Conservation (phyloP, 2,113 vertebrate genomes). For the Amblyopsis rosae region DNA sequence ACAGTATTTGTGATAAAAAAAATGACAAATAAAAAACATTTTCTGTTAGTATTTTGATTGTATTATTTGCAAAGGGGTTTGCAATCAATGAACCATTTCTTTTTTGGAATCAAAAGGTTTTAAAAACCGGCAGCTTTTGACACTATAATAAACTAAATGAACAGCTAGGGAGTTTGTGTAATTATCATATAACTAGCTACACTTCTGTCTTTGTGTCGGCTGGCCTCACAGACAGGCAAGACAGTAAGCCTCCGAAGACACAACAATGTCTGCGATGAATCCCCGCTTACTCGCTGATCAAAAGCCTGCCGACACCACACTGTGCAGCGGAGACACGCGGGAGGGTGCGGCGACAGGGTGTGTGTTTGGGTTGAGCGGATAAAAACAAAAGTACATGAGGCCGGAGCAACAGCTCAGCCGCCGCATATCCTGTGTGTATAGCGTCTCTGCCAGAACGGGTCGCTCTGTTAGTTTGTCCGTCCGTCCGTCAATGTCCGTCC, state of each 20-base stretch:
- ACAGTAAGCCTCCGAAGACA: slow-evolving; percentile 15
- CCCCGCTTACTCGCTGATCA: slow-evolving; percentile 23
- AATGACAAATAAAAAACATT: too few species aligned
- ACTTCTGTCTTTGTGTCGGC: neutral
- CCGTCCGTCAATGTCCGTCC: slow-evolving; percentile 7
- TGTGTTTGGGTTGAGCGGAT: neutral
- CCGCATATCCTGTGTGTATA: slow-evolving; percentile 9
- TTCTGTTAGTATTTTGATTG: too few species aligned
- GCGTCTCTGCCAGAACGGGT: slow-evolving; percentile 42
- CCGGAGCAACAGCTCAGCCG: slow-evolving; percentile 13
- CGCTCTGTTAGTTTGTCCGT: slow-evolving; percentile 22
- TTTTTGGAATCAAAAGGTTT: too few species aligned
- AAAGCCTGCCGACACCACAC: neutral
- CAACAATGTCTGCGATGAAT: slow-evolving; percentile 15
- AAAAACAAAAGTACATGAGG: slow-evolving; percentile 10
- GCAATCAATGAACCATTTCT: too few species aligned
- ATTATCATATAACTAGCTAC: too few species aligned
- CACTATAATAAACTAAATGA: too few species aligned
- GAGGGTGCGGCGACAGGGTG: neutral
- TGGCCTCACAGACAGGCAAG: slow-evolving; percentile 4
- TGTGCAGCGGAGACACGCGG: neutral
- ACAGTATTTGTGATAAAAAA: too few species aligned
- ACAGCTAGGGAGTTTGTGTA: too few species aligned
- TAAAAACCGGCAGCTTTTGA: too few species aligned
- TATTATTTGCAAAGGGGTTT: too few species aligned